Evolutionary conservation across 2,113 vertebrate species (phyloP).

Genomic region (Donacobius atricapilla): DNA sequence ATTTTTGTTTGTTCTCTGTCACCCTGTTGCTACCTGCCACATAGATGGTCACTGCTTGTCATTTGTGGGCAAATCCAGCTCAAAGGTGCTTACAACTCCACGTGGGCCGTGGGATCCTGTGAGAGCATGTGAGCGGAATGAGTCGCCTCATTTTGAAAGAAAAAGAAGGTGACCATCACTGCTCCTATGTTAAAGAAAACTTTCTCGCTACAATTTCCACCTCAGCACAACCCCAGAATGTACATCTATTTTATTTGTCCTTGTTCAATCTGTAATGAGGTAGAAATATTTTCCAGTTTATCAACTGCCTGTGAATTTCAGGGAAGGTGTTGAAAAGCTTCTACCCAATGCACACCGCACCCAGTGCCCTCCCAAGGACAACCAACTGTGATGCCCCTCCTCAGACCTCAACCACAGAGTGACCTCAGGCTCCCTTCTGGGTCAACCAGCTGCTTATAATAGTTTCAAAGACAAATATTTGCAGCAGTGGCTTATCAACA

Average conservation of each 20-base stretch:
- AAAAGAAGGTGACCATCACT: not conserved
- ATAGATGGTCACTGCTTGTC: not conserved
- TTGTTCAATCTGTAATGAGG: not conserved
- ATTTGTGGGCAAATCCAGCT: not conserved
- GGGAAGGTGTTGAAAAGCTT: not conserved
- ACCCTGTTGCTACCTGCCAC: not conserved
- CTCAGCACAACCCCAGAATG: not conserved
- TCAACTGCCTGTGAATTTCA: not conserved
- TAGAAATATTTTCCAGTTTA: not conserved
- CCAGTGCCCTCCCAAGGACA: rapidly evolving
- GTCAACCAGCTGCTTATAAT: not conserved
- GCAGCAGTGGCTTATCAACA: constrained; percentile 11
- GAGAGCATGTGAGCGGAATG: rapidly evolving
- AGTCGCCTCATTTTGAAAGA: rapidly evolving
- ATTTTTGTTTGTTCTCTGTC: not conserved
- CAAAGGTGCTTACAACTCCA: not conserved
- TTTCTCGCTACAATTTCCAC: not conserved
- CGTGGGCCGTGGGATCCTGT: rapidly evolving
- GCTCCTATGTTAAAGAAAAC: not conserved
- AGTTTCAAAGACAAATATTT: constrained; percentile 6
- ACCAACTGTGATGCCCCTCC: too few relatives aligned
- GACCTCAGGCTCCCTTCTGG: not conserved
- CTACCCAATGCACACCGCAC: rapidly evolving
- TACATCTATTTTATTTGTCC: not conserved
- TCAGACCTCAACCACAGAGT: not conserved